These are phyloP conservation scores for pig (Sus scrofa) DNA, from an alignment of 2,113 vertebrate species.

Conservation along the genomic window DNA sequence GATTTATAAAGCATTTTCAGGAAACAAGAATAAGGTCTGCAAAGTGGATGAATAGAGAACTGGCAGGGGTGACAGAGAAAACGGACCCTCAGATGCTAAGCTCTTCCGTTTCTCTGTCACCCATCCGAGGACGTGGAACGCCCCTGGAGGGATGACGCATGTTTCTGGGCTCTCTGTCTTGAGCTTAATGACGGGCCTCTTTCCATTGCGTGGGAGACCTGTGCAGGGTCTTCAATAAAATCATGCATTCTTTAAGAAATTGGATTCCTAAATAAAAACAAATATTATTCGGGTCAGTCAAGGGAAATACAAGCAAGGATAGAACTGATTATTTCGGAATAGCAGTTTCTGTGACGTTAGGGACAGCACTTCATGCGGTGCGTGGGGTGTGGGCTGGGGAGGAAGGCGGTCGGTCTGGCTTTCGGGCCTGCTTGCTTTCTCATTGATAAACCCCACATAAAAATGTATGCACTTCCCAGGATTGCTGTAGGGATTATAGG, in stretches of 20 bases:
- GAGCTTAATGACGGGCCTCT: rapidly evolving
- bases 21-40: neutral
- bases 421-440: neutral
- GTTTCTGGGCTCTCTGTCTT: rapidly evolving
- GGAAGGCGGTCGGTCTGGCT: neutral
- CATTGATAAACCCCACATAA: neutral
- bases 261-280: neutral
- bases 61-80: neutral
- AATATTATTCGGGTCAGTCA: neutral
- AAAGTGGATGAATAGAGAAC: neutral
- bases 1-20: neutral
- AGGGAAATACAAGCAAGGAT: neutral
- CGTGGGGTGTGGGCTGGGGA: too few species aligned
- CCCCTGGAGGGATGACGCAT: neutral
- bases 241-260: neutral
- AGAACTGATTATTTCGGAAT: neutral
- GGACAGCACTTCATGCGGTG: neutral
- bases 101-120: neutral
- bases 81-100: neutral
- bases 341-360: neutral
- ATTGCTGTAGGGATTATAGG: neutral
- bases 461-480: rapidly evolving
- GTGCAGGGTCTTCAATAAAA: neutral
- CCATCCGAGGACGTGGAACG: neutral
- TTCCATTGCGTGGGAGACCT: rapidly evolving